Percentiles rank a stretch among this genome's conserved stretches.
Evolutionary conservation across 2,797 vertebrate species (phyloP).

Genomic region (Cyprinella venusta): DNA sequence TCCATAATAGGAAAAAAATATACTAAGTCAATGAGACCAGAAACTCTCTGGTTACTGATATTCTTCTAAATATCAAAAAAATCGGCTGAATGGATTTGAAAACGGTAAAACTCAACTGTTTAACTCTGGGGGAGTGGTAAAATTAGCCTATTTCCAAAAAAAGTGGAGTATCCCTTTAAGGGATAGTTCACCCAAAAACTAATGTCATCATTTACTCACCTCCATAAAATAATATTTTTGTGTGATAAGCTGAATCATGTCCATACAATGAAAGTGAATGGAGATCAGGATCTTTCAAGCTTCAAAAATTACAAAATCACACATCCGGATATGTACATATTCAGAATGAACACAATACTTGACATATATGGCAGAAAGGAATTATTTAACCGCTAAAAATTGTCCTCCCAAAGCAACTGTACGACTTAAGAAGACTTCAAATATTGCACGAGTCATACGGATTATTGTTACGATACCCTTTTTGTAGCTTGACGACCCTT

Average conservation of each 20-base stretch:
- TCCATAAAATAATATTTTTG: neutral
- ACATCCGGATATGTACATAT: neutral
- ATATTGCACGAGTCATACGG: neutral
- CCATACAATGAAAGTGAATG: neutral
- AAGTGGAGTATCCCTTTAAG: too few species aligned
- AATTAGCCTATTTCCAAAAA: too few species aligned
- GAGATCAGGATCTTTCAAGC: neutral
- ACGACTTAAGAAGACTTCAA: neutral
- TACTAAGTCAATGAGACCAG: too few species aligned
- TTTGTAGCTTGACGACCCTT: neutral
- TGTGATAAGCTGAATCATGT: neutral
- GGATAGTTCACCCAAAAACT: neutral
- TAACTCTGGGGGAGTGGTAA: too few species aligned
- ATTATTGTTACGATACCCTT: neutral
- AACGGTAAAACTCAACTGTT: too few species aligned
- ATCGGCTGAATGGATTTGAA: too few species aligned
- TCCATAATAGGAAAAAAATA: too few species aligned
- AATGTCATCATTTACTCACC: neutral
- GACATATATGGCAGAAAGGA: neutral
- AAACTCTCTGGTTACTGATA: too few species aligned
- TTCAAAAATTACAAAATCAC: neutral
- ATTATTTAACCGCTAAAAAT: neutral
- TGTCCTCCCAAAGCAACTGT: neutral
- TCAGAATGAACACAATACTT: neutral
- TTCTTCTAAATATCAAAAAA: too few species aligned